Percentiles rank a stretch among this genome's conserved stretches.
Evolutionary conservation across 2,113 vertebrate genomes (phyloP).

Genomic region (Tursiops truncatus): DNA sequence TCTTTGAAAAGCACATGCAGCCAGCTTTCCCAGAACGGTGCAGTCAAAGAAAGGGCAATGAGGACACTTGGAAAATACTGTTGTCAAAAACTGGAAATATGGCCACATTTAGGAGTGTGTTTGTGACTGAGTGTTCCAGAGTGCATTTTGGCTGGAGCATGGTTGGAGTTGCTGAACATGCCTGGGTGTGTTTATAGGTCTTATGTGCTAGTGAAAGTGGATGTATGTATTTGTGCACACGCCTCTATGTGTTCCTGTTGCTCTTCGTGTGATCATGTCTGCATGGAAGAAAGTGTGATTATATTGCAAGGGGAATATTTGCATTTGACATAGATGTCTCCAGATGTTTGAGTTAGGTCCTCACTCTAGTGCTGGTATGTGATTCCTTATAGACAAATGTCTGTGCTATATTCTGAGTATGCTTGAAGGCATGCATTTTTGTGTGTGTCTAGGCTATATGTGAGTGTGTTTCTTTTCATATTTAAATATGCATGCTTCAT

Average conservation of each 20-base stretch:
- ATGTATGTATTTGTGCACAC: background rate
- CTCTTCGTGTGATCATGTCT: background rate
- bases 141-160: background rate
- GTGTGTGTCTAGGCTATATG: background rate
- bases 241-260: background rate
- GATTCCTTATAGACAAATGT: background rate
- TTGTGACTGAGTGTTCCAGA: background rate
- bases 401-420: background rate
- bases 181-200: background rate
- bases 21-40: background rate
- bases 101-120: background rate
- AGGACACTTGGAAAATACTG: background rate
- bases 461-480: background rate
- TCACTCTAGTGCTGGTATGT: background rate
- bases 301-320: background rate
- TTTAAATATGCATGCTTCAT: background rate
- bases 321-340: no score
- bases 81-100: background rate
- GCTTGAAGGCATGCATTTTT: background rate
- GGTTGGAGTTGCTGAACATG: background rate
- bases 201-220: background rate
- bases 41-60: background rate
- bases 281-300: background rate
- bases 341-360: background rate
- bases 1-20: background rate